Evolutionary conservation across 1,140 invertebrate species (phyloP), one percentile per base, ranked within the genome.

Genomic region (Brachionus calyciflorus): DNA sequence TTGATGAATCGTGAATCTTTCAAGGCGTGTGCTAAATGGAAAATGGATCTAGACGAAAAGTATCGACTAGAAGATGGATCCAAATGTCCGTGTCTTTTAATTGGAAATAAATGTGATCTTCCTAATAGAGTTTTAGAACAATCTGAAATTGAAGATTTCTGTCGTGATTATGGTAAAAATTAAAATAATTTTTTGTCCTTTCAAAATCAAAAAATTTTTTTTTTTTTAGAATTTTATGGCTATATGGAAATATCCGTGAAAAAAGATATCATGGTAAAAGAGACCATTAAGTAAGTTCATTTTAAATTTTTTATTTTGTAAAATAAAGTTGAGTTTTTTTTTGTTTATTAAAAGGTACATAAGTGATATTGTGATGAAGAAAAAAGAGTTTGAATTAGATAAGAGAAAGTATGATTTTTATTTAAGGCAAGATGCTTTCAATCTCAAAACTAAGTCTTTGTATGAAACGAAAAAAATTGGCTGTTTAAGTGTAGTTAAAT

Each of bases 241-340:
- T 73, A 73, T n/a, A 73, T 73, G 69, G 69, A 73, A 24, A 73
- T 73, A 46, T 73, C 69, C 1, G 69, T 73, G 21, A 73, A 73
- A 73, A 73, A 73, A 24, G 40, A 73, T 40, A 73, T 73, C n/a
- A 73, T 73, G 69, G 69, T 73, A 24, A 73, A 73, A 51, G 69
- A 73, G 33, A 73, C 69, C 10, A 73, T 73, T 55, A 46, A 73
- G 46, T 70, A 70, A 0, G 48, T 26, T 19, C 28, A 17, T 5
- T 2, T 41, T 48, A 68, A 55, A 55, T 2, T 41, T 28, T 68
- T 48, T 41, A 33, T 33, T 60, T 60, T 6, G 26, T 21, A 21
- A 33, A 44, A 40, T 44, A n/a, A n/a, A n/a, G n/a, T n/a, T n/a
- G n/a, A n/a, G n/a, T n/a, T n/a, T n/a, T n/a, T n/a, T n/a, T n/a